Conservation (phyloP, 2,888 invertebrate species). For the Cosmopolites sordidus region DNA sequence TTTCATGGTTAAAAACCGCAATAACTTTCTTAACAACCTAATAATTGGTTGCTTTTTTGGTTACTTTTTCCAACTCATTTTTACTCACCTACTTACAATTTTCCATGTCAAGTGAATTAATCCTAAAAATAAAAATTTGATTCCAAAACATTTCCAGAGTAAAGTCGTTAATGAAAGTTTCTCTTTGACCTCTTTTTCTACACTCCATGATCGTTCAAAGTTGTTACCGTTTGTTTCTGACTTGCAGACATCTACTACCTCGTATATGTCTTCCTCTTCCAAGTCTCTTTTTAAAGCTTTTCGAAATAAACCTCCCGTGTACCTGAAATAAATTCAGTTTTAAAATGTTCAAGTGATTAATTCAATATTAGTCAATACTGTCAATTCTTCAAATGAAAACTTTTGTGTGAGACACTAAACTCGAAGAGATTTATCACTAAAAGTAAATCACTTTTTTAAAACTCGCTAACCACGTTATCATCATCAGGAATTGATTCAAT, state of each 20-base stretch:
- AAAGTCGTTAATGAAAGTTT: constrained; percentile 30
- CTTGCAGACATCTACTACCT: constrained; percentile 49
- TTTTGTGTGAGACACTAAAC: no score
- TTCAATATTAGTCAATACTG: no score
- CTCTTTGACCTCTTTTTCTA: constrained; percentile 26
- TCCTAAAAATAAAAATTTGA: constrained; percentile 29
- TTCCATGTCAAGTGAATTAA: constrained; percentile 28
- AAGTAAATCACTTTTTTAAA: no score
- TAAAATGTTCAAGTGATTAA: no score
- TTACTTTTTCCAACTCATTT: background rate
- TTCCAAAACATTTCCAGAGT: constrained; percentile 36
- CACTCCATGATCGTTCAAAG: constrained; percentile 40
- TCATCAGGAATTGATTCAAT: no score
- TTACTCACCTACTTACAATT: constrained; percentile 26
- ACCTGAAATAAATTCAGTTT: no score
- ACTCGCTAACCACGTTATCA: no score
- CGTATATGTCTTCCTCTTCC: constrained; percentile 58
- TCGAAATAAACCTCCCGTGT: constrained; percentile 62
- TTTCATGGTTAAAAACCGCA: no score
- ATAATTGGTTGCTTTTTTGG: no score
- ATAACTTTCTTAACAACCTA: no score
- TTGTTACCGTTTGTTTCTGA: constrained; percentile 35
- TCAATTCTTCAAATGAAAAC: no score
- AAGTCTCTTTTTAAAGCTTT: constrained; percentile 60
- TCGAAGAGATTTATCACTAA: no score